Evolutionary conservation across 2,113 vertebrate species (phyloP).

Genomic region (Callospermophilus lateralis): DNA sequence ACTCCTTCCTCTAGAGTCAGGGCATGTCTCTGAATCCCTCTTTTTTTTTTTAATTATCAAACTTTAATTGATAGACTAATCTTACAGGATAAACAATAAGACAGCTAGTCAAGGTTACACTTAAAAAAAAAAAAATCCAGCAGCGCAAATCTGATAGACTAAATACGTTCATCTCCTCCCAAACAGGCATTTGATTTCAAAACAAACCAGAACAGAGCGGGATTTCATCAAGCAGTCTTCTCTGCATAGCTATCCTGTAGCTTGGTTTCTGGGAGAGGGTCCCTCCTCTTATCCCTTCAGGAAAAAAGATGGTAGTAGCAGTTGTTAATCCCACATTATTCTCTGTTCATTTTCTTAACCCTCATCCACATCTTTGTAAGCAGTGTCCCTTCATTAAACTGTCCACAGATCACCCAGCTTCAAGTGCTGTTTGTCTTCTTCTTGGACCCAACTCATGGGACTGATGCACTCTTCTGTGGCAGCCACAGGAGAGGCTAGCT

Average conservation of each 20-base stretch:
- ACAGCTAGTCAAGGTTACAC: slow-evolving; percentile 89
- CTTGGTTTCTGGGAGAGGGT: neutral
- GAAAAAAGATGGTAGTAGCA: too few relatives aligned
- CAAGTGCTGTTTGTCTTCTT: neutral
- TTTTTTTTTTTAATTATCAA: slow-evolving; percentile 90
- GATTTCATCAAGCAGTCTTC: too few relatives aligned
- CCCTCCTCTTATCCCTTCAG: neutral
- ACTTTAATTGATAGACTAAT: slow-evolving; percentile 90
- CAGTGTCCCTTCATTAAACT: neutral
- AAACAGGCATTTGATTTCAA: slow-evolving; percentile 86
- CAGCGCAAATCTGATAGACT: slow-evolving; percentile 89
- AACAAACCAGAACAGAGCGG: slow-evolving; percentile 80
- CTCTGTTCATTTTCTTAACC: neutral
- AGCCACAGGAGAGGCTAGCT: neutral
- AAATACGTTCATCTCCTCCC: slow-evolving; percentile 84
- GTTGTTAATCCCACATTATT: neutral
- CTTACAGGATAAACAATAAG: slow-evolving; percentile 89
- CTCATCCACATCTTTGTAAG: neutral
- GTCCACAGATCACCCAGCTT: neutral
- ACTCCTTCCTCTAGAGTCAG: neutral
- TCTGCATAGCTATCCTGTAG: neutral
- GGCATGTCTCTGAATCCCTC: neutral
- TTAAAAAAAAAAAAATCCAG: slow-evolving; percentile 87
- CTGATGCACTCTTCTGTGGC: too few relatives aligned
- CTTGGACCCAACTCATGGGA: neutral